Conservation (phyloP, 2,888 invertebrate species). For the Tyria jacobaeae region DNA sequence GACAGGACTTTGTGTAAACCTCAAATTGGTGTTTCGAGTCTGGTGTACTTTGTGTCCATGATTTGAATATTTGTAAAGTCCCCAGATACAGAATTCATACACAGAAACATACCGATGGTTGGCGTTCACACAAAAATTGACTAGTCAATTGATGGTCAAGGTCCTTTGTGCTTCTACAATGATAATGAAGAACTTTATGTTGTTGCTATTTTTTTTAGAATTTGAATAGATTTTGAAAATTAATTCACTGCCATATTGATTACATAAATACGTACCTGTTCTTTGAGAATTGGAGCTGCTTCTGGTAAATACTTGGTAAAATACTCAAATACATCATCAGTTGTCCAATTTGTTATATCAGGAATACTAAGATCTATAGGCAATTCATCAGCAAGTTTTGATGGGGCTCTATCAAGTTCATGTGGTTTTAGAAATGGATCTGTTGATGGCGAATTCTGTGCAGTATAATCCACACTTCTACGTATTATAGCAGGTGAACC, state of each 20-base stretch:
- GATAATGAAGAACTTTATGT: background rate
- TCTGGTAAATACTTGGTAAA: constrained; percentile 92
- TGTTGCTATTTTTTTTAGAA: background rate
- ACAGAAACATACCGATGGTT: no score
- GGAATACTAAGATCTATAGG: constrained; percentile 90
- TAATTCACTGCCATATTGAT: background rate
- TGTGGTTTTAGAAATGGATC: constrained; percentile 82
- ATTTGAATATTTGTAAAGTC: no score
- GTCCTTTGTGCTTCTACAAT: no score
- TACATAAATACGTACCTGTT: constrained; percentile 87
- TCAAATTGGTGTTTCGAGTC: no score
- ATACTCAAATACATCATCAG: constrained; percentile 93
- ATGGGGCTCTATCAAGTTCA: constrained; percentile 76
- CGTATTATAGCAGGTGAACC: constrained; percentile 73
- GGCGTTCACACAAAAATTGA: no score
- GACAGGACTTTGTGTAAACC: no score
- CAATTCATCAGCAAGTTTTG: constrained; percentile 73
- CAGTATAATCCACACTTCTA: constrained; percentile 64
- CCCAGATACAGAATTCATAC: no score
- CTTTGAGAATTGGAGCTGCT: constrained; percentile 92
- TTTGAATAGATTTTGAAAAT: background rate
- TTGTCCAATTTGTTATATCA: constrained; percentile 93
- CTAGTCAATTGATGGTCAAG: no score
- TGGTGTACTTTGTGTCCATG: no score
- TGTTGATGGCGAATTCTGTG: constrained; percentile 58